Evolutionary conservation across 2,113 vertebrate genomes (phyloP).

Genomic region (Anguilla japonica): DNA sequence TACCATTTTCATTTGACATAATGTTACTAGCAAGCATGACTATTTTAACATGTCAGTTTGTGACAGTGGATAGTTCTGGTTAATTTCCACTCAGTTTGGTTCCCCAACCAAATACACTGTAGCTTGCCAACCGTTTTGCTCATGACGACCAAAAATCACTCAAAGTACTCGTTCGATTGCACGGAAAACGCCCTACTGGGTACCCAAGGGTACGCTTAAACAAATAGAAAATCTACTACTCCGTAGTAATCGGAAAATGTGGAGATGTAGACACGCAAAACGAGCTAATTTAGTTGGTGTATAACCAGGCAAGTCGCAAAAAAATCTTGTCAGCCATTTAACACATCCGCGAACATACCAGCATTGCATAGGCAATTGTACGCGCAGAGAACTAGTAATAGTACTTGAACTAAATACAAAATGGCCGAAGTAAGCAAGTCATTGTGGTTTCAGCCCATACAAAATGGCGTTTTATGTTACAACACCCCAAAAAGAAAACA

Average conservation of each 20-base stretch:
- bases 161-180: not conserved
- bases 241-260: not conserved
- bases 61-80: no score
- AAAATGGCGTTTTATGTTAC: constrained; percentile 71
- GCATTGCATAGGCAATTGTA: not conserved
- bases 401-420: constrained; percentile 54
- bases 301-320: not conserved
- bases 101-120: no score
- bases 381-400: not conserved
- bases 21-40: no score
- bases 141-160: no score
- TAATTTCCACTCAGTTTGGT: no score
- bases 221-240: not conserved
- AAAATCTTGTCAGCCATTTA: not conserved
- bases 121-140: no score
- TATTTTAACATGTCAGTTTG: no score
- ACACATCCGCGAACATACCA: not conserved
- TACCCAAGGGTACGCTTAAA: not conserved
- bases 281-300: not conserved
- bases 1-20: no score
- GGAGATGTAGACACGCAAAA: not conserved
- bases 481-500: constrained; percentile 36
- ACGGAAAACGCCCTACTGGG: not conserved
- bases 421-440: constrained; percentile 64
- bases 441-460: constrained; percentile 47